Evolutionary conservation across 1,140 invertebrate species (phyloP).

Genomic region (Cephus cinctus): DNA sequence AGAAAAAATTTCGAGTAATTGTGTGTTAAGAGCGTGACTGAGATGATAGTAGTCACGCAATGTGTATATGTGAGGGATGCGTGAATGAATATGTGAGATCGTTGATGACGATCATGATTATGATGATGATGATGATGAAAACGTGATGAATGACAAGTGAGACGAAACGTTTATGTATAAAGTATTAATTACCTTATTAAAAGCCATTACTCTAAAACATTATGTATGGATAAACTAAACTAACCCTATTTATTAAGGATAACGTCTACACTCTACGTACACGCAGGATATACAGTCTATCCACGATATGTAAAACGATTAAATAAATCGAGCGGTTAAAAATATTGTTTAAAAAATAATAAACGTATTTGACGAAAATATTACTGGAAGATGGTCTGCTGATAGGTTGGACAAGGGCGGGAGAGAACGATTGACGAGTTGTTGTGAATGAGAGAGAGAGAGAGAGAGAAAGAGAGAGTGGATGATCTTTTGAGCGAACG

Average conservation of each 20-base stretch:
- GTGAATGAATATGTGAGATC: background rate
- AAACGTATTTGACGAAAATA: too few species aligned
- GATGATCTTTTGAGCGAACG: too few species aligned
- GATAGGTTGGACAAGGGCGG: background rate
- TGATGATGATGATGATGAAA: too few species aligned
- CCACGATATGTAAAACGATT: slow-evolving; percentile 51
- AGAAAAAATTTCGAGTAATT: slow-evolving; percentile 13
- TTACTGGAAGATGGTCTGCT: too few species aligned
- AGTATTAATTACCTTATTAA: slow-evolving; percentile 49
- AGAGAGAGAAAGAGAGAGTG: background rate
- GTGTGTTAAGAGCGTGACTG: slow-evolving; percentile 4
- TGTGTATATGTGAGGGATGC: background rate
- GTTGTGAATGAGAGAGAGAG: background rate
- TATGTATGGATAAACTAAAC: slow-evolving; percentile 54
- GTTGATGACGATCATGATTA: too few species aligned
- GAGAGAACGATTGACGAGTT: background rate
- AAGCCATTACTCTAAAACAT: slow-evolving; percentile 46
- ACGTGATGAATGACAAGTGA: slow-evolving; percentile 12
- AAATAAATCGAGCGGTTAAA: slow-evolving; percentile 54
- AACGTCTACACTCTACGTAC: slow-evolving; percentile 57
- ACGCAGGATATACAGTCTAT: slow-evolving; percentile 37
- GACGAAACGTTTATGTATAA: slow-evolving; percentile 43
- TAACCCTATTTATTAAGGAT: slow-evolving; percentile 60
- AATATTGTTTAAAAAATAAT: slow-evolving; percentile 55
- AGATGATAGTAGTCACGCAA: slow-evolving; percentile 2